A percentile compares a stretch with the other conserved stretches of the same genome.
These are phyloP conservation scores for Zeugodacus cucurbitae DNA, from an alignment of 1,140 invertebrate species.

Conservation along the genomic window DNA sequence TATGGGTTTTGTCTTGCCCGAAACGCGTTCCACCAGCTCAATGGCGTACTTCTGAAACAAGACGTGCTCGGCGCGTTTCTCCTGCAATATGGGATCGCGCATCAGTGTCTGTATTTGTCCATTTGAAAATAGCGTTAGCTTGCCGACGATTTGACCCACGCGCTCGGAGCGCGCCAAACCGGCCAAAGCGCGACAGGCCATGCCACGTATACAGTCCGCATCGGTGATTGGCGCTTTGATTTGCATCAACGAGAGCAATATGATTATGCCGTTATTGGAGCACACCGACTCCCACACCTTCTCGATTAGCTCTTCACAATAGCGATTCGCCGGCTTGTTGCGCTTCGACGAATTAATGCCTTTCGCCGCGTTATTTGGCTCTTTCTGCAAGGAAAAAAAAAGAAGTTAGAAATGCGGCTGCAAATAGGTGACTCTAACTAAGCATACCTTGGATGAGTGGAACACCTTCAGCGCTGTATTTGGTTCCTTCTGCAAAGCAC, in stretches of 20 bases:
- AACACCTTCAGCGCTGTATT: slow-evolving; percentile 66
- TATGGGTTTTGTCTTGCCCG: slow-evolving; percentile 88
- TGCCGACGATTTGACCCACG: slow-evolving; percentile 94
- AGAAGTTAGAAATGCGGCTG: background rate
- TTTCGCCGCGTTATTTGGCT: slow-evolving; percentile 65
- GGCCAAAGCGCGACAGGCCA: slow-evolving; percentile 91
- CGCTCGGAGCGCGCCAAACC: slow-evolving; percentile 92
- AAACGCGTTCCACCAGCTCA: slow-evolving; percentile 90
- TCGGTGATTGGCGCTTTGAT: slow-evolving; percentile 96
- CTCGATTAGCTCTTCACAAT: slow-evolving; percentile 86
- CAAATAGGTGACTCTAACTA: no score
- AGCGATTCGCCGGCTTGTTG: slow-evolving; percentile 77
- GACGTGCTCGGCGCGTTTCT: slow-evolving; percentile 94
- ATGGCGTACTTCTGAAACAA: slow-evolving; percentile 96
- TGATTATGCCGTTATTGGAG: slow-evolving; percentile 96
- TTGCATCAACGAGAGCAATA: slow-evolving; percentile 83
- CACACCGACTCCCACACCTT: slow-evolving; percentile 94
- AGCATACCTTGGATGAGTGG: slow-evolving; percentile 69
- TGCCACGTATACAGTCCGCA: slow-evolving; percentile 91
- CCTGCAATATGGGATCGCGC: slow-evolving; percentile 95
- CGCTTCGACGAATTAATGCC: slow-evolving; percentile 74
- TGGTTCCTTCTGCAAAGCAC: slow-evolving; percentile 52
- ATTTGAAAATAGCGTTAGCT: slow-evolving; percentile 93
- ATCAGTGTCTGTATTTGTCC: slow-evolving; percentile 93
- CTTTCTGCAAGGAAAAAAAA: slow-evolving; percentile 48